Evolutionary conservation across 1,140 invertebrate genomes (phyloP), one percentile per base, ranked within the genome.

Genomic region (Stegodyphus dumicola): DNA sequence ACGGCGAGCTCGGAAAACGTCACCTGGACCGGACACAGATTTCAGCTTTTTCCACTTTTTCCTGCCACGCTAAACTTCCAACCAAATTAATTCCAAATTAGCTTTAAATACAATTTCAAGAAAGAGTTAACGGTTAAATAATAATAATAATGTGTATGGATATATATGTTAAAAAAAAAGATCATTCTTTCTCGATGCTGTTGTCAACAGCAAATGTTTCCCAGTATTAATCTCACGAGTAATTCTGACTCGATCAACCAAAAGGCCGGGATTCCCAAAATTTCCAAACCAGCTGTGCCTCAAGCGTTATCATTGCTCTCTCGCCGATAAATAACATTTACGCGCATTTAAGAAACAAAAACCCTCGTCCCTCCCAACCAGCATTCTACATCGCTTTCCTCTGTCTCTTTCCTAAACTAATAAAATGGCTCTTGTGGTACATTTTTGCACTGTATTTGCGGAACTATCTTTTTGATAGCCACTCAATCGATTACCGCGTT

Each of bases 71-170:
- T 5, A 48, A 71, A 17, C 33, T 77, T 75, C 71, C 7, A 75
- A 77, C 71, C 81, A 85, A 85, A 85, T 85, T 85, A 85, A 85
- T 85, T 85, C 74, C 73, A 67, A 85, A 85, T 85, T 85, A 85
- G 77, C 81, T 85, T 85, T 76, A 85, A 85, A 85, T 85, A 85
- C 81, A 76, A 85, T 85, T 85, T 70, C 81, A 85, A 85, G 81
- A 85, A 85, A 85, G 81, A 85, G 81, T 85, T 85, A 85, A 85
- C 81, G 81, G 80, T 54, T 51, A 75, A 83, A 83, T 66, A 49
- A 48, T 48, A 78, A 66, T 69, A 51, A 78, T 60, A 49, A 13
- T n/a, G 9, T 52, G 60, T 49, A 53, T 48, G 52, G 13, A 56
- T 33, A 33, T 33, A 33, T n/a, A 33, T 7, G 48, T 6, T n/a